Conservation (phyloP, 2,888 invertebrate genomes). For the Cremastinae sp. region DNA sequence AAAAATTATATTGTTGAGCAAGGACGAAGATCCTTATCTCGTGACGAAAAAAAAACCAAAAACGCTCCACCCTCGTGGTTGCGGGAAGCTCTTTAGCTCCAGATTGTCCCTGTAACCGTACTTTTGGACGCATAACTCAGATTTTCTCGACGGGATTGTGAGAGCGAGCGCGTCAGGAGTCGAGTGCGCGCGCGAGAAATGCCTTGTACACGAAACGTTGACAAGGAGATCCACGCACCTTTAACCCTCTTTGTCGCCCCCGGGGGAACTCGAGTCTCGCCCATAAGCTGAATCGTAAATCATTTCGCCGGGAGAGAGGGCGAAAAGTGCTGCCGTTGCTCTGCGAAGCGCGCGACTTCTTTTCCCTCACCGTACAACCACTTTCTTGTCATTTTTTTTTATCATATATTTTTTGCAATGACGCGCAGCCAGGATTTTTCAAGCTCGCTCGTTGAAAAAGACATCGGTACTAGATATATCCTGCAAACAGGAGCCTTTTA, state of each 20-base stretch:
- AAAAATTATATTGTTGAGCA: too few relatives aligned
- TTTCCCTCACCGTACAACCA: neutral
- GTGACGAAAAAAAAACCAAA: neutral
- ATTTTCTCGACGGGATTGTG: conserved; percentile 15
- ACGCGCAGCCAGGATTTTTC: conserved; percentile 11
- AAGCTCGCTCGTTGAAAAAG: conserved; percentile 41
- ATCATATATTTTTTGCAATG: too few relatives aligned
- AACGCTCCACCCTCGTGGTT: conserved; percentile 19
- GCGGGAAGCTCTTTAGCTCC: conserved; percentile 18
- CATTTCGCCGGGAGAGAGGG: conserved; percentile 59
- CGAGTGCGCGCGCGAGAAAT: conserved; percentile 9
- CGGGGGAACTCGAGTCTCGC: conserved; percentile 40
- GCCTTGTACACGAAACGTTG: conserved; percentile 24
- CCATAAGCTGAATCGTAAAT: conserved; percentile 59
- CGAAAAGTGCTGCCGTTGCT: conserved; percentile 56
- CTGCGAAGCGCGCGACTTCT: neutral
- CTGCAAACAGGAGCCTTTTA: neutral
- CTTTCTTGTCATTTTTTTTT: neutral
- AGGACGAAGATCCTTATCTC: too few relatives aligned
- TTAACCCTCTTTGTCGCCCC: conserved; percentile 53
- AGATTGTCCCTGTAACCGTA: conserved; percentile 38
- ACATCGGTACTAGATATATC: conserved; percentile 31
- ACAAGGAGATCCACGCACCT: conserved; percentile 52
- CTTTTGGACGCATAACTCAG: conserved; percentile 47
- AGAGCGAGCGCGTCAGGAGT: conserved; percentile 12